These are phyloP conservation scores for Trochalopteron elliotii DNA, from an alignment of 2,113 vertebrate species.

Conservation along the genomic window DNA sequence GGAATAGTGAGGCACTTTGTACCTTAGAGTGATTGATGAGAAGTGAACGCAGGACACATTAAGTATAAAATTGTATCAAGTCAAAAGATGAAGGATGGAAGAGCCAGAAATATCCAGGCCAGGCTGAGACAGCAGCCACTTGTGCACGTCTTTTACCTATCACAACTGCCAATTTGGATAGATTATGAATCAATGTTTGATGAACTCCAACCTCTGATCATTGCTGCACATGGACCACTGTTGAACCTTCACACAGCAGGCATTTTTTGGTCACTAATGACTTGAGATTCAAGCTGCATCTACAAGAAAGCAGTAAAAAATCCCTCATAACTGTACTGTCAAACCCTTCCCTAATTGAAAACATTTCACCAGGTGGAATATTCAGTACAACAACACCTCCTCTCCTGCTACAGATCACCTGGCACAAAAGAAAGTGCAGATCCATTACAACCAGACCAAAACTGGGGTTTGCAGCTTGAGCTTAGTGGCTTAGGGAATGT, in stretches of 20 bases:
- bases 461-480: background rate
- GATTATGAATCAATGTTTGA: background rate
- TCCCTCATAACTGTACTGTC: too few species aligned
- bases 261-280: background rate
- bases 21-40: background rate
- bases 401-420: background rate
- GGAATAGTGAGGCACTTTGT: background rate
- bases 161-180: background rate
- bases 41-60: fast-evolving
- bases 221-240: background rate
- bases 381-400: background rate
- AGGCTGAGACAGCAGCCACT: background rate
- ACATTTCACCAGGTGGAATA: background rate
- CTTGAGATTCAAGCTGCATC: background rate
- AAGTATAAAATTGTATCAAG: background rate
- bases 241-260: background rate
- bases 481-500: background rate
- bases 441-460: fast-evolving
- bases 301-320: background rate
- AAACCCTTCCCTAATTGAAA: background rate
- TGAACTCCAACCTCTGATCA: background rate
- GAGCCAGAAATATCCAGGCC: background rate
- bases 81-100: background rate
- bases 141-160: background rate
- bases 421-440: background rate